Base-by-base conservation (phyloP, 2,113 vertebrate species). In the Dendrocopos noguchii region DNA sequence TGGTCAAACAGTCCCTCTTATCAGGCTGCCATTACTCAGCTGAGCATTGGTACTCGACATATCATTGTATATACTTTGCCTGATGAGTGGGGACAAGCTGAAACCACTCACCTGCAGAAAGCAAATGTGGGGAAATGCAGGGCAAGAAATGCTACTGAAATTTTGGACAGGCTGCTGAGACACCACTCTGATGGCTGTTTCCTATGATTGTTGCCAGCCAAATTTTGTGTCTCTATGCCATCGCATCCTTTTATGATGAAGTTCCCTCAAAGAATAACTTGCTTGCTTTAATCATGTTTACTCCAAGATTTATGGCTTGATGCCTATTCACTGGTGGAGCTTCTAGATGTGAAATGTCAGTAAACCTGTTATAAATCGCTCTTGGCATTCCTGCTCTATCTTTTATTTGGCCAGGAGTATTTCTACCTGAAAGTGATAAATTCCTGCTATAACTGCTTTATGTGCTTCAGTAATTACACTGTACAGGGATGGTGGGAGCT, bases 371-470 rank as follows among this genome's bases (percentile, higher is more conserved):
- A 98, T 98, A 98, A 98, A 98, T 98, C 73, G 95, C 96, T 96
- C 84, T 97, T 97, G 97, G 97, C 95, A 91, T 95, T 95, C 94
- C 95, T 96, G 93, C 96, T 97, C 96, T 97, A 94, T 97, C 96
- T 98, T 97, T 97, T 98, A 97, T 97, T 98, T 97, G 96, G 95
- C 94, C 91, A 89, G 87, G 92, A 97, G 95, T 97, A 96, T 97
- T 98, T 97, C 95, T 94, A 97, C 97, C 97, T 97, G 97, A 98
- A 98, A 97, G 96, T 97, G 98, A 98, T 98, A 97, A 98, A 98
- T 98, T 96, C 94, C 96, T 95, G 94, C 96, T 97, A 73, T 97
- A 98, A 98, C 96, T 56, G 67, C 94, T 98, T 98, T 97, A 97
- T 97, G 97, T 95, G 97, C 97, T 98, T 97, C 98, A 97, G 97